Base-by-base conservation (phyloP, 2,113 vertebrate species). In the Morone saxatilis region DNA sequence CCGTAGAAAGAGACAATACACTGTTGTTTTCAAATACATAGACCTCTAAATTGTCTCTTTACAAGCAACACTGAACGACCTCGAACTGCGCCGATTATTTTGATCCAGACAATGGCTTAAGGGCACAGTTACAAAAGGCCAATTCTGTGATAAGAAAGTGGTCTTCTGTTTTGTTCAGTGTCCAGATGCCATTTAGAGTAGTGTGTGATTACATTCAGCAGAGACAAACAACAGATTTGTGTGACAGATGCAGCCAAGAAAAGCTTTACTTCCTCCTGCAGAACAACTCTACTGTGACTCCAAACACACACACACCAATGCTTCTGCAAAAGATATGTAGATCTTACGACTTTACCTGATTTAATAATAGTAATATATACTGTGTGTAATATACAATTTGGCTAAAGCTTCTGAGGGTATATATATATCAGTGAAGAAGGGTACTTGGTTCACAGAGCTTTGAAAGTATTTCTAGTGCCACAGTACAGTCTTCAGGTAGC, bases 101-200 rank as follows among this genome's bases (percentile, higher is more conserved):
- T 77, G 16, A 43, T 76, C 61, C 40, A 65, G 11, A 83, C 76
- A 85, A 80, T 85, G 40, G 51, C 16, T 31, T 31, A 7, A 78
- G 57, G 74, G 5, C 59, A 68, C 11, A 45, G 3, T 48, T 56
- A n/a, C 38, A 57, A 8, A 11, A 70, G 25, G 4, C 4, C 38
- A 4, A 0, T 47, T 31, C 13, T 19, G 38, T 19, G 41, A 72
- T 84, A 78, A 76, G 54, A 72, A 40, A 4, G 4, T 17, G 20
- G 12, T 53, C 50, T 38, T 2, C 0, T 53, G n/a, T 17, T 76
- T 66, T 79, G 25, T 80, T 82, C 7, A 13, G 38, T 40, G 48
- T 71, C 47, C 45, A 50, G 11, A 45, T 61, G 13, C 5, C n/a
- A 31, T 66, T 6, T 0, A 66, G 36, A 61, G 8, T 20, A n/a